Conservation (phyloP, 2,797 vertebrate species). For the Ptychadena robeensis region DNA sequence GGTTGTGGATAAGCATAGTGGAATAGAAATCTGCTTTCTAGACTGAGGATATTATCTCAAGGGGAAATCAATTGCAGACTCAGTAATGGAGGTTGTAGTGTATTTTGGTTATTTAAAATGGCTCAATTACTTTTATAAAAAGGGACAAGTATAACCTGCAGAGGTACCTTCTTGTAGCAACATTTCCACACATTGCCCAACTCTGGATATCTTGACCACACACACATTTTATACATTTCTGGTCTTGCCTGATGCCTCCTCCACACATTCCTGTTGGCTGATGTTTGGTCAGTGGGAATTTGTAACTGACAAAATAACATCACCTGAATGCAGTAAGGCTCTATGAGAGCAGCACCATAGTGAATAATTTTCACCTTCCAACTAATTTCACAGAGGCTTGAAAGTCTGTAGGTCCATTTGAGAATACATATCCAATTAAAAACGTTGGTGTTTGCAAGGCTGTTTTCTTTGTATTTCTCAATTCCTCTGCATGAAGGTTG, state of each 20-base stretch:
- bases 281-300: not conserved
- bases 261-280: not conserved
- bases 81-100: too few relatives aligned
- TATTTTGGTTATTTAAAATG: too few relatives aligned
- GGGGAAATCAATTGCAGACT: not conserved
- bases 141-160: not conserved
- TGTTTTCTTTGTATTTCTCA: not conserved
- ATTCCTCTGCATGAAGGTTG: not conserved
- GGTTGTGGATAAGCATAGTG: not conserved
- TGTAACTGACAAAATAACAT: not conserved
- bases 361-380: too few relatives aligned
- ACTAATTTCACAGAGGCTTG: too few relatives aligned
- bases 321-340: too few relatives aligned
- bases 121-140: not conserved
- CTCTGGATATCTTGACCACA: not conserved
- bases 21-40: not conserved
- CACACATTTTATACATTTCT: not conserved
- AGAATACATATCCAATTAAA: not conserved
- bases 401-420: too few relatives aligned
- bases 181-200: not conserved
- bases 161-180: not conserved
- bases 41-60: too few relatives aligned
- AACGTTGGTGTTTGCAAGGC: not conserved
- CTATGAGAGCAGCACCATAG: too few relatives aligned
- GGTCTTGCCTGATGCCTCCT: not conserved